These are phyloP conservation scores for Leiothrix lutea DNA, from an alignment of 2,113 vertebrate genomes.

Conservation along the genomic window DNA sequence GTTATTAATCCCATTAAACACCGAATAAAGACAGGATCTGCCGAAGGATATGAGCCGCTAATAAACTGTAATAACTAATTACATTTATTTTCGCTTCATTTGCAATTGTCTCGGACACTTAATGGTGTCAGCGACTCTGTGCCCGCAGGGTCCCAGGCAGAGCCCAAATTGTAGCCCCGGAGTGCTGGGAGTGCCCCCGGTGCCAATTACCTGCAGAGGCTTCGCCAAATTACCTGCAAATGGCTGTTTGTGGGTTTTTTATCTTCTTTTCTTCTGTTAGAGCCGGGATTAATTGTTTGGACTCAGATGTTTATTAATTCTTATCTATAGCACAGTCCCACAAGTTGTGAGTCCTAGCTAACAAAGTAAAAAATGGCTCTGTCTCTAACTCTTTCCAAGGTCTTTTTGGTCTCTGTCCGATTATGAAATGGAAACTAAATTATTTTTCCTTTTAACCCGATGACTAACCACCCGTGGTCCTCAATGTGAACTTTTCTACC, in stretches of 20 bases:
- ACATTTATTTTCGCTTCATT: slow-evolving; percentile 24
- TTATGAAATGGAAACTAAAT: too few species aligned
- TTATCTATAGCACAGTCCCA: too few species aligned
- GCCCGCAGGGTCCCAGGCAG: not conserved
- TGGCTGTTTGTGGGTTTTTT: not conserved
- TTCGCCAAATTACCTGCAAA: slow-evolving; percentile 2
- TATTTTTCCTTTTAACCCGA: too few species aligned
- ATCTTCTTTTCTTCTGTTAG: not conserved
- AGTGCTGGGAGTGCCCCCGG: not conserved
- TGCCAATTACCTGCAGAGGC: not conserved
- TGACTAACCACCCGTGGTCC: too few species aligned
- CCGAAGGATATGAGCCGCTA: slow-evolving; percentile 9
- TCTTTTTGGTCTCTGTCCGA: too few species aligned
- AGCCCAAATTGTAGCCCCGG: rapidly evolving
- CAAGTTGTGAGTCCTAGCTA: too few species aligned
- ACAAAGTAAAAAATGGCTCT: too few species aligned
- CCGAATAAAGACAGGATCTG: not conserved
- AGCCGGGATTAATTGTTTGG: not conserved
- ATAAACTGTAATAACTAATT: slow-evolving; percentile 54
- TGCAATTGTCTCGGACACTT: not conserved
- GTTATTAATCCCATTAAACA: slow-evolving; percentile 42
- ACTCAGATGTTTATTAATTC: not conserved
- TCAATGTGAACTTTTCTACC: too few species aligned
- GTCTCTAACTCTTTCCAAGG: too few species aligned
- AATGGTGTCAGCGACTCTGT: not conserved